A percentile compares a stretch with the other conserved stretches of the same genome.
Evolutionary conservation across 2,888 invertebrate species (phyloP).

Genomic region (Argyresthia goedartella): DNA sequence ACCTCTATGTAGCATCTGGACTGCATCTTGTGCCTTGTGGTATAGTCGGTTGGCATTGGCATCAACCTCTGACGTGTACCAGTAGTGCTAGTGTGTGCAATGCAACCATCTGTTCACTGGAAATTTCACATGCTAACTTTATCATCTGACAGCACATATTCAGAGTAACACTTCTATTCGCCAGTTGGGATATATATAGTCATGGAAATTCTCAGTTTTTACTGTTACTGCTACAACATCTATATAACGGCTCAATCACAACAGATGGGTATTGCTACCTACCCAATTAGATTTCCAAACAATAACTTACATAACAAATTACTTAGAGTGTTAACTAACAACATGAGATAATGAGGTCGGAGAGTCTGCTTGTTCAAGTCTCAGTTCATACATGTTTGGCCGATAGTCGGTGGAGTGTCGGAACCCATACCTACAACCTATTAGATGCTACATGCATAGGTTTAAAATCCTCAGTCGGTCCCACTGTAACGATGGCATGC

Average conservation of each 20-base stretch:
- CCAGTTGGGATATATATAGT: background rate
- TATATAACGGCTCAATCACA: background rate
- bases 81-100: slow-evolving; percentile 21
- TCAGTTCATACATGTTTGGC: no score
- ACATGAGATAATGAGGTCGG: no score
- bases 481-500: background rate
- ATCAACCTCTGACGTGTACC: slow-evolving; percentile 33
- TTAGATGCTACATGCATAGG: no score
- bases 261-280: background rate
- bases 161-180: background rate
- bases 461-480: no score
- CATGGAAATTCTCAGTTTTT: slow-evolving; percentile 3
- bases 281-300: background rate
- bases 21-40: slow-evolving; percentile 51
- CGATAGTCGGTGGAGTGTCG: no score
- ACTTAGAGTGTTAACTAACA: background rate
- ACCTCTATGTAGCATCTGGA: slow-evolving; percentile 35
- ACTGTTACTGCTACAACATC: background rate
- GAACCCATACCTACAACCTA: no score
- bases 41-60: slow-evolving; percentile 37
- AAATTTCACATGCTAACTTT: slow-evolving; percentile 14
- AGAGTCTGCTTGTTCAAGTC: no score
- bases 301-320: background rate
- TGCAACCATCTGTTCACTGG: slow-evolving; percentile 15
- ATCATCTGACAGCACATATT: background rate